These are phyloP conservation scores for Crenuchus spilurus DNA, from an alignment of 2,797 vertebrate species.

Conservation along the genomic window DNA sequence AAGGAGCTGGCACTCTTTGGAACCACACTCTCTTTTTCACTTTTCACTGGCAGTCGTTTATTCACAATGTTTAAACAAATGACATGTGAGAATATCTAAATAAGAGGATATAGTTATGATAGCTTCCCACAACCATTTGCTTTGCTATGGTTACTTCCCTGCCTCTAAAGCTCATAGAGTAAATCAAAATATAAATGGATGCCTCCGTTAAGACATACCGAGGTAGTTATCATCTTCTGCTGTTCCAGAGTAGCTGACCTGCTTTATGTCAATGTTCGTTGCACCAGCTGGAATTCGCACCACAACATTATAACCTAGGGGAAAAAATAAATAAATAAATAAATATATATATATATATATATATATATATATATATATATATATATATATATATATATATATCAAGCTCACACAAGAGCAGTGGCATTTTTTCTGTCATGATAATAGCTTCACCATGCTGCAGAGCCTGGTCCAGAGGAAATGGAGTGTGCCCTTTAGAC, in stretches of 20 bases:
- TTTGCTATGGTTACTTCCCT: not conserved
- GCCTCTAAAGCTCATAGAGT: not conserved
- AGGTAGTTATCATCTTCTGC: constrained; percentile 97
- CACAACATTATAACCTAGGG: constrained; percentile 89
- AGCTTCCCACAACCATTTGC: not conserved
- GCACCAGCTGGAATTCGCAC: constrained; percentile 94
- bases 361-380: constrained; percentile 8
- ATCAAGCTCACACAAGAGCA: not conserved
- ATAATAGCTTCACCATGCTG: constrained; percentile 66
- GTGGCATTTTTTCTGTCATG: constrained; percentile 1
- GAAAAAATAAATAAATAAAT: not conserved
- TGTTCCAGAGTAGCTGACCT: constrained; percentile 95
- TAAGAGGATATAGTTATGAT: not conserved
- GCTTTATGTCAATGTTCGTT: constrained; percentile 91
- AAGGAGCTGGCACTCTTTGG: not conserved
- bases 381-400: not conserved
- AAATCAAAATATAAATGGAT: not conserved
- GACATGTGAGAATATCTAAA: not conserved
- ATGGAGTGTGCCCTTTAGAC: constrained; percentile 54
- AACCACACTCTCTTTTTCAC: not conserved
- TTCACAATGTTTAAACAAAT: not conserved
- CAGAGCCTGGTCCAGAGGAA: constrained; percentile 53
- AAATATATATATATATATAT: not conserved
- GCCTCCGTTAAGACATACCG: constrained; percentile 78
- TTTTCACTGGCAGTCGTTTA: not conserved